Percentiles rank a stretch among this genome's conserved stretches.
These are phyloP conservation scores for Drosophila kikkawai DNA, from an alignment of 1,140 invertebrate genomes.

Conservation along the genomic window DNA sequence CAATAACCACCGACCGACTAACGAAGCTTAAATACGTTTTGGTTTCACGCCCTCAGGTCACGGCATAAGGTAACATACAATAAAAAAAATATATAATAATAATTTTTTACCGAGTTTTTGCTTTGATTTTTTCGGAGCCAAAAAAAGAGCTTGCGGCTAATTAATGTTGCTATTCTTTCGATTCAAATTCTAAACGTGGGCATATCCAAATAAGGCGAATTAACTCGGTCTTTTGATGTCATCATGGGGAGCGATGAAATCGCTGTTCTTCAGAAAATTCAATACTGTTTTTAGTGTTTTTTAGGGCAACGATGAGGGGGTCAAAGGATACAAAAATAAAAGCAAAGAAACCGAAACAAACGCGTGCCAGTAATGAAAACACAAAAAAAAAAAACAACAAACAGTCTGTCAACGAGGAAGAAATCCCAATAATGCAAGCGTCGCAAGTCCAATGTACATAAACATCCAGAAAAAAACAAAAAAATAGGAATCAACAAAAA, in stretches of 20 bases:
- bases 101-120: constrained; percentile 31
- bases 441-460: constrained; percentile 24
- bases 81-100: constrained; percentile 15
- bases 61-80: constrained; percentile 14
- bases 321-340: constrained; percentile 28
- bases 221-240: constrained; percentile 11
- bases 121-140: constrained; percentile 20
- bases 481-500: constrained; percentile 11
- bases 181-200: constrained; percentile 40
- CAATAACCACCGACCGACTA: constrained; percentile 20
- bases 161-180: constrained; percentile 4
- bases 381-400: constrained; percentile 18
- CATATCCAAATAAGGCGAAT: constrained; percentile 31
- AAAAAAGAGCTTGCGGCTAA: constrained; percentile 30
- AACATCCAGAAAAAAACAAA: constrained; percentile 9
- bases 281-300: background rate
- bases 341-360: constrained; percentile 8
- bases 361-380: constrained; percentile 34
- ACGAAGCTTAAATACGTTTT: constrained; percentile 36
- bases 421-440: constrained; percentile 49
- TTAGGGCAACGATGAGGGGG: constrained; percentile 4
- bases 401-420: constrained; percentile 28
- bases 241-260: constrained; percentile 1
- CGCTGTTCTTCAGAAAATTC: background rate
- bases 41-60: constrained; percentile 53